Evolutionary conservation across 2,888 invertebrate species (phyloP).

Genomic region (Polia nebulosa): DNA sequence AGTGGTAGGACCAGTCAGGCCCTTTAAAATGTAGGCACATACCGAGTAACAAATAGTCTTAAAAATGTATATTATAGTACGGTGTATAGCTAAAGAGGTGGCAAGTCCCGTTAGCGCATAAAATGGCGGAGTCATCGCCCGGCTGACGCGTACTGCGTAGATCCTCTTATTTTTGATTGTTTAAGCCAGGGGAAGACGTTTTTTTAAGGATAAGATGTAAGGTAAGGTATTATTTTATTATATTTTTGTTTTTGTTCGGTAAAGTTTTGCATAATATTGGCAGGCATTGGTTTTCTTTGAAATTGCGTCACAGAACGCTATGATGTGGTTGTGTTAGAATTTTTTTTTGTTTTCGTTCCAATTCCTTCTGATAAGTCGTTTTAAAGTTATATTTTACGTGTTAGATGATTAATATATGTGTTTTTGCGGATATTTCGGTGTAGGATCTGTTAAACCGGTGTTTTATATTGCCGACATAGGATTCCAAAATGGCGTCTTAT

Average conservation of each 20-base stretch:
- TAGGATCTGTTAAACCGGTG: slow-evolving; percentile 48
- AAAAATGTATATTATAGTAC: slow-evolving; percentile 70
- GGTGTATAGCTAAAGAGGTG: slow-evolving; percentile 70
- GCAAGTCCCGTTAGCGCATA: slow-evolving; percentile 74
- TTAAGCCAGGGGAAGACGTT: slow-evolving; percentile 67
- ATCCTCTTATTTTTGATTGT: slow-evolving; percentile 69
- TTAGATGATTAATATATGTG: slow-evolving; percentile 10
- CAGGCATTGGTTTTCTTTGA: slow-evolving; percentile 28
- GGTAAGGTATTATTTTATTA: slow-evolving; percentile 75
- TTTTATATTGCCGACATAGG: slow-evolving; percentile 55
- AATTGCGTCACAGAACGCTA: slow-evolving; percentile 67
- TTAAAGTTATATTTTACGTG: slow-evolving; percentile 1
- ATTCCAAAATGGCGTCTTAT: slow-evolving; percentile 62
- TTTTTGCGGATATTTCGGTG: slow-evolving; percentile 26
- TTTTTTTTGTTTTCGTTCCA: slow-evolving; percentile 7
- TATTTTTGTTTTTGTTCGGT: slow-evolving; percentile 56
- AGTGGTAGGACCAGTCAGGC: slow-evolving; percentile 68
- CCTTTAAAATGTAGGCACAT: slow-evolving; percentile 73
- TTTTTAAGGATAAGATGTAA: slow-evolving; percentile 72
- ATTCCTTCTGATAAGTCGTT: slow-evolving; percentile 7
- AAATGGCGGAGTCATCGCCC: slow-evolving; percentile 86
- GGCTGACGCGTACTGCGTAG: slow-evolving; percentile 78
- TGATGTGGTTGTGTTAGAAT: slow-evolving; percentile 62
- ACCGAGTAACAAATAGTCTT: slow-evolving; percentile 65
- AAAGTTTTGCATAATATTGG: slow-evolving; percentile 40